phyloP scores from a whole-genome alignment of 2,113 vertebrate species.

The Protobothrops mucrosquamatus region DNA sequence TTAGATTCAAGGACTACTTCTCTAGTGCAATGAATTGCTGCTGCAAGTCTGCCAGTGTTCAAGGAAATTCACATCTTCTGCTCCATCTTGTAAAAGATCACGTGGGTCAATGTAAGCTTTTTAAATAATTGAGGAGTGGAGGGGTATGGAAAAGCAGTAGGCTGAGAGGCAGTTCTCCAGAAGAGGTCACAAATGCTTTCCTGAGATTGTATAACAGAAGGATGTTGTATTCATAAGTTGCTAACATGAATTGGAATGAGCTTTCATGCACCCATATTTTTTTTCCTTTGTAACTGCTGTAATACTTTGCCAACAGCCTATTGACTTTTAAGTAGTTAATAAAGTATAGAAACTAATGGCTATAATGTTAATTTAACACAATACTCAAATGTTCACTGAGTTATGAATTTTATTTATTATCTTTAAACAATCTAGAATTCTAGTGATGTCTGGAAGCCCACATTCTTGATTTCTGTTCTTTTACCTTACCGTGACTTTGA shows the following conservation, averaged over 20 bases:
- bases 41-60: background rate
- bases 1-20: background rate
- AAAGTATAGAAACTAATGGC: background rate
- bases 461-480: background rate
- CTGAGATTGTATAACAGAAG: background rate
- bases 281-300: background rate
- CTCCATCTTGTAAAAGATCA: background rate
- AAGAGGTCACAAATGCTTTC: background rate
- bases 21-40: background rate
- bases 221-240: background rate
- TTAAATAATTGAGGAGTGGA: background rate
- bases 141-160: background rate
- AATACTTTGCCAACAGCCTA: background rate
- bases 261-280: background rate
- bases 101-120: background rate
- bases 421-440: background rate
- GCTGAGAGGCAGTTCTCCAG: background rate
- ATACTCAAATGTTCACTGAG: too few species aligned
- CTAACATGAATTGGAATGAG: background rate
- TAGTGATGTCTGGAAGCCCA: background rate
- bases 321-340: background rate
- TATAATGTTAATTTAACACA: background rate
- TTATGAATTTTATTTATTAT: background rate
- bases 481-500: background rate
- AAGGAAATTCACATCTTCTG: background rate